A percentile compares a stretch with the other conserved stretches of the same genome.
Conservation (phyloP, 1,140 invertebrate genomes). For the Drosophila lacteicornis region DNA sequence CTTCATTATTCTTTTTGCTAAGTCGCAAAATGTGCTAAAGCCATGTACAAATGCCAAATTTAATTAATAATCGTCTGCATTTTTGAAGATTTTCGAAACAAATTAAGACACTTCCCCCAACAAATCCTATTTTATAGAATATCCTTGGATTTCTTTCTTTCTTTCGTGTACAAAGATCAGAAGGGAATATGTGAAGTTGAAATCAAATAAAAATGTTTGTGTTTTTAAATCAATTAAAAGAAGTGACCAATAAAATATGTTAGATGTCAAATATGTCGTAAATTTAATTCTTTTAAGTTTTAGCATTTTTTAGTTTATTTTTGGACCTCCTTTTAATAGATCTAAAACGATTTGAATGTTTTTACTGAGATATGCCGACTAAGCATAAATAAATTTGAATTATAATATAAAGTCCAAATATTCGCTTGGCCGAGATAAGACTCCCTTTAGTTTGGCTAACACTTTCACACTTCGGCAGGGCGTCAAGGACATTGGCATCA, state of each 20-base stretch:
- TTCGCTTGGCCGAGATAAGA: constrained; percentile 1
- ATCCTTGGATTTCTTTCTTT: no score
- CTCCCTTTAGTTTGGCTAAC: constrained; percentile 1
- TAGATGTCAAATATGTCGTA: neutral
- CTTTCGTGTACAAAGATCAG: no score
- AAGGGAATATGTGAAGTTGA: no score
- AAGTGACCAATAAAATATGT: neutral
- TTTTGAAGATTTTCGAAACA: neutral
- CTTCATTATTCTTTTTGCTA: neutral
- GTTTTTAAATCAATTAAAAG: neutral
- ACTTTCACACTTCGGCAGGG: constrained; percentile 14
- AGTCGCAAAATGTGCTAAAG: neutral
- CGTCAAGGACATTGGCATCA: constrained; percentile 49
- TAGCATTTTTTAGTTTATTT: neutral
- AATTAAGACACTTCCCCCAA: no score
- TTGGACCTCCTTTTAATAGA: neutral
- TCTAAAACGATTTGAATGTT: neutral
- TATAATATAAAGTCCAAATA: neutral
- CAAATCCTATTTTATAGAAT: no score
- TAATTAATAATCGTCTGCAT: no score
- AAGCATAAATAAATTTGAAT: neutral
- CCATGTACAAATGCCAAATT: neutral
- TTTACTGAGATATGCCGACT: neutral
- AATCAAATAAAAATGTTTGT: neutral
- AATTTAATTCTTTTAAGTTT: neutral